Base-by-base conservation (phyloP, 1,140 invertebrate species). In the Orchesella cincta region DNA sequence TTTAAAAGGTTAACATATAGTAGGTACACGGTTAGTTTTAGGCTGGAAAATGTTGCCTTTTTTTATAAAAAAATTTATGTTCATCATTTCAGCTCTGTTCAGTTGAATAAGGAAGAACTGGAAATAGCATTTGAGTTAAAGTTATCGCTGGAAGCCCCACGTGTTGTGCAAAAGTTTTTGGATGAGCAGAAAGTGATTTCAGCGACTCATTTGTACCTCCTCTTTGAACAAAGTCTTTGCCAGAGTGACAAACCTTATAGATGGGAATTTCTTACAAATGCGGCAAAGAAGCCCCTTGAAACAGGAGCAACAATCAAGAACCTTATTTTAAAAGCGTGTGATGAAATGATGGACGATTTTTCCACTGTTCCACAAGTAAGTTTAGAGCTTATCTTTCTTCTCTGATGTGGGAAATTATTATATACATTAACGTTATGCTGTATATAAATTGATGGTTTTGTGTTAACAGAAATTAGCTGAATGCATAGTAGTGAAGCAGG, bases 401-500 rank as follows among this genome's bases (percentile, higher is more conserved):
- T n/a, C n/a, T n/a, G n/a, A n/a, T n/a, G n/a, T n/a, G n/a, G n/a
- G n/a, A n/a, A n/a, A n/a, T n/a, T n/a, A n/a, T n/a, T n/a, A n/a
- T n/a, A n/a, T n/a, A n/a, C n/a, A n/a, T n/a, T n/a, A n/a, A n/a
- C n/a, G n/a, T n/a, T n/a, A n/a, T n/a, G n/a, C n/a, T n/a, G n/a
- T n/a, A n/a, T n/a, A n/a, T n/a, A n/a, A n/a, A n/a, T n/a, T n/a
- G n/a, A n/a, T n/a, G n/a, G n/a, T n/a, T n/a, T n/a, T n/a, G n/a
- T n/a, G n/a, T n/a, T n/a, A n/a, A 0, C 46, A 82, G 81, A 74
- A 76, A 51, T 29, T 82, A n/a, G 64, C 79, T 0, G 81, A 82
- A 54, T 76, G 73, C 46, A 73, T 82, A 1, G 54, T 78, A 3
- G 57, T 57, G 1, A 67, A 80, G 16, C 79, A 80, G 57, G 74